These are phyloP conservation scores for Drosophila ochracea DNA, from an alignment of 2,888 invertebrate genomes.

Conservation along the genomic window DNA sequence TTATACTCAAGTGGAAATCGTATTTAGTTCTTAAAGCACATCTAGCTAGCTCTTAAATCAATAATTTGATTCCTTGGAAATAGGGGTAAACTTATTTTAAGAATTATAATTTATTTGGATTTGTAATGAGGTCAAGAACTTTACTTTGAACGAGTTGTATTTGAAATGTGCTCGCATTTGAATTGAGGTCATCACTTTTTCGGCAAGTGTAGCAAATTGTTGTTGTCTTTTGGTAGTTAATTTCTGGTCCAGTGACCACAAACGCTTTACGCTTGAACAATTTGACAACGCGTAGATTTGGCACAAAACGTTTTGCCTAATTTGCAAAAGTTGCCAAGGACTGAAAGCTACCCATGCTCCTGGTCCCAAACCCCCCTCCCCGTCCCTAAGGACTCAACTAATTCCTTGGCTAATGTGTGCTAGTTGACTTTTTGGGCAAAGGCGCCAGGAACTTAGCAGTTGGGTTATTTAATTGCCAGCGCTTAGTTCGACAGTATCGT, in stretches of 20 bases:
- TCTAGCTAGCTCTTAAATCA: background rate
- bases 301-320: conserved; percentile 79
- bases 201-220: conserved; percentile 37
- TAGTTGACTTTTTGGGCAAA: conserved; percentile 49
- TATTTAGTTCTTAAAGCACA: background rate
- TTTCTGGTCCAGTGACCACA: conserved; percentile 31
- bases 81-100: background rate
- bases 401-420: conserved; percentile 70
- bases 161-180: background rate
- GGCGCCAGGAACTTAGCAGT: conserved; percentile 46
- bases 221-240: conserved; percentile 12
- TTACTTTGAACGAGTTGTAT: background rate
- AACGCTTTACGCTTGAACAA: conserved; percentile 76
- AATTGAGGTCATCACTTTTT: background rate
- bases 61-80: background rate
- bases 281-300: conserved; percentile 78
- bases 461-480: conserved; percentile 74
- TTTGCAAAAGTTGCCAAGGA: conserved; percentile 71
- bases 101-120: background rate
- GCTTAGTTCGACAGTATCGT: conserved; percentile 57
- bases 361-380: background rate
- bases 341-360: background rate
- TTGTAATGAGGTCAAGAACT: background rate
- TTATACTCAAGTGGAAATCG: background rate
- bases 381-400: conserved; percentile 17